A percentile compares a stretch with the other conserved stretches of the same genome.
These are phyloP conservation scores for Ophion costatus DNA, from an alignment of 2,888 invertebrate species.

Conservation along the genomic window DNA sequence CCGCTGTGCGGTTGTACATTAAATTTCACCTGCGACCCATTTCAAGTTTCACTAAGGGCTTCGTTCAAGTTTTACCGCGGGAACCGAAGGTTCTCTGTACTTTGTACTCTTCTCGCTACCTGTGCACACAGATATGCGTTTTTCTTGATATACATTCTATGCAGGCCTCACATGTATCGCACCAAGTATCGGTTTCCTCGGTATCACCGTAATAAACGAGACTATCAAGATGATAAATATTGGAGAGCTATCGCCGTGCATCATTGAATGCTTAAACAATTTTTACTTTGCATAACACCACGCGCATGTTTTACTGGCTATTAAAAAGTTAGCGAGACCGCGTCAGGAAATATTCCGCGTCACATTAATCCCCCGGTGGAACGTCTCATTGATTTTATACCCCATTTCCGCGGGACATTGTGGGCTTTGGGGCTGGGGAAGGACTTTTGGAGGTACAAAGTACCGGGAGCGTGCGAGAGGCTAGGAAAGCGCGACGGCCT, in stretches of 20 bases:
- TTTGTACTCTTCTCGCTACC: neutral
- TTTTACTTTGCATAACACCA: constrained; percentile 15
- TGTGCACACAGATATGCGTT: constrained; percentile 1
- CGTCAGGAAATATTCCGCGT: neutral
- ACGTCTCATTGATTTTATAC: neutral
- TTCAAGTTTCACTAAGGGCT: constrained; percentile 53
- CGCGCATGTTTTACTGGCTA: constrained; percentile 25
- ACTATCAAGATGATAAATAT: constrained; percentile 25
- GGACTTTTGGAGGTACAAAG: neutral
- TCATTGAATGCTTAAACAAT: constrained; percentile 15
- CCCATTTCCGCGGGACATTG: neutral
- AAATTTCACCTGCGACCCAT: constrained; percentile 51
- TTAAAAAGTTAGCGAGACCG: constrained; percentile 31
- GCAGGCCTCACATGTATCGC: neutral
- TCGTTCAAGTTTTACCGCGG: constrained; percentile 46
- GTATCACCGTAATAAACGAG: constrained; percentile 40
- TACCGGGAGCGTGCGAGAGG: neutral
- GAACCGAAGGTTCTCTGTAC: constrained; percentile 4
- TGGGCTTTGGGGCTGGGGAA: neutral
- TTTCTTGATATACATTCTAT: neutral
- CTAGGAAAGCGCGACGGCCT: neutral
- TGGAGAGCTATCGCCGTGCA: neutral
- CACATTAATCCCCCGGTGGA: neutral
- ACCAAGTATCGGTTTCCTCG: constrained; percentile 9
- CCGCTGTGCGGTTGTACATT: constrained; percentile 25